These are phyloP conservation scores for Toxostoma redivivum DNA, from an alignment of 2,113 vertebrate species.

Conservation along the genomic window DNA sequence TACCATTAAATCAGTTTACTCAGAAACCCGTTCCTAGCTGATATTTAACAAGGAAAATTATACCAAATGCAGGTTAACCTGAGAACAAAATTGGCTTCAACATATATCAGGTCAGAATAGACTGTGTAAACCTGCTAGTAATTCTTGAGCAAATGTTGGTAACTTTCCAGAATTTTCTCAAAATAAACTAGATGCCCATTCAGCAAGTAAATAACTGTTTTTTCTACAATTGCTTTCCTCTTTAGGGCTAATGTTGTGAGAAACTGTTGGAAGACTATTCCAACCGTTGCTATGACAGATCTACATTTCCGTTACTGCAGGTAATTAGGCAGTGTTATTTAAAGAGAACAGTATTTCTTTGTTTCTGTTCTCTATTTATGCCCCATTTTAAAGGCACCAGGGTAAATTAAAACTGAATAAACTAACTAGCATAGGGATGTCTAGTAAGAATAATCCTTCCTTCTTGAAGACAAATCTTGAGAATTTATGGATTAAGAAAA, in stretches of 20 bases:
- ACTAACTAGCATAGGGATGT: not conserved
- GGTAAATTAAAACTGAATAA: not conserved
- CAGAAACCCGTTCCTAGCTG: not conserved
- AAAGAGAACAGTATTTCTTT: not conserved
- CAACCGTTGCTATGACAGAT: not conserved
- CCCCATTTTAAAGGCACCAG: not conserved
- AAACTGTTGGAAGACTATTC: not conserved
- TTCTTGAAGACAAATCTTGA: not conserved
- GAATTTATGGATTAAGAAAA: not conserved
- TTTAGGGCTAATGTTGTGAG: not conserved
- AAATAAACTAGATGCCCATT: not conserved
- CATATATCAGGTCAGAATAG: not conserved
- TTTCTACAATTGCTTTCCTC: not conserved
- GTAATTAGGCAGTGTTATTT: not conserved
- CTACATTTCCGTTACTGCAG: not conserved
- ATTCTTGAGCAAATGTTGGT: not conserved
- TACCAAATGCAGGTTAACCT: not conserved
- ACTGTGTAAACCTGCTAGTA: not conserved
- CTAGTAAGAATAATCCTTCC: not conserved
- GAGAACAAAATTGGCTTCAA: not conserved
- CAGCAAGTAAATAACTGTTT: not conserved
- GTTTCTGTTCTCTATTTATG: not conserved
- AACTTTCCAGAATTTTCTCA: not conserved
- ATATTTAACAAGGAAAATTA: not conserved
- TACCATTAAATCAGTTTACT: not conserved